Base-by-base conservation (phyloP, 2,888 invertebrate species). In the Drosophila nr. perissopoda region DNA sequence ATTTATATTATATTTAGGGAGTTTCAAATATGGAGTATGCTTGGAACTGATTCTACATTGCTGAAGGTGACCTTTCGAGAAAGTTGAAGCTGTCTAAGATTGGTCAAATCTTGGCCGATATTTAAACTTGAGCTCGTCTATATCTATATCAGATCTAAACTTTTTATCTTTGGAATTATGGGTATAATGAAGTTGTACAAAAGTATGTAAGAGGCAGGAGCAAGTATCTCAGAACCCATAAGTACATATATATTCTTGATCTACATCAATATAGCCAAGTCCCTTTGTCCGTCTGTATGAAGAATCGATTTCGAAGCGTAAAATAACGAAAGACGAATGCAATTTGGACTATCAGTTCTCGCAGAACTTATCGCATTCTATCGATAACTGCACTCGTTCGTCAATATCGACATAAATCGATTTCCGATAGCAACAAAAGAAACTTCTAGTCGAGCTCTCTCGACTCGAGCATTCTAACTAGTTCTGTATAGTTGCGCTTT, bases 401-500 rank as follows among this genome's bases (percentile, higher is more conserved):
- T 0, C 7, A 16, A 38, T 3, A 8, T 18, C 38, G 38, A 38
- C 8, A 11, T 6, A 42, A 21, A 42, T 42, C 21, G 42, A 42
- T 42, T 21, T 13, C 1, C 42, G 13, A 21, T 42, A 13, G 7
- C 21, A 42, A 42, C n/a, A 11, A 11, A 42, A 11, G 2, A n/a
- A n/a, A n/a, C 33, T 33, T 33, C 33, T 0, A 0, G 33, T 10
- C 33, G 33, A 33, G 33, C 33, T 11, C 11, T 33, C 33, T 11
- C 33, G 33, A 33, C 33, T 33, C 4, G 2, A 4, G 21, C n/a
- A 4, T 0, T 21, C 21, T 1, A 7, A 42, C 3, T 3, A 7
- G 42, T 13, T 2, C n/a, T n/a, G 10, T 6, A 2, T 6, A 5
- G n/a, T 13, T 21, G 11, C 0, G 0, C 0, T 42, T 1, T n/a